Percentiles rank a stretch among this genome's conserved stretches.
Evolutionary conservation across 2,888 invertebrate genomes (phyloP).

Genomic region (Tuta absoluta): DNA sequence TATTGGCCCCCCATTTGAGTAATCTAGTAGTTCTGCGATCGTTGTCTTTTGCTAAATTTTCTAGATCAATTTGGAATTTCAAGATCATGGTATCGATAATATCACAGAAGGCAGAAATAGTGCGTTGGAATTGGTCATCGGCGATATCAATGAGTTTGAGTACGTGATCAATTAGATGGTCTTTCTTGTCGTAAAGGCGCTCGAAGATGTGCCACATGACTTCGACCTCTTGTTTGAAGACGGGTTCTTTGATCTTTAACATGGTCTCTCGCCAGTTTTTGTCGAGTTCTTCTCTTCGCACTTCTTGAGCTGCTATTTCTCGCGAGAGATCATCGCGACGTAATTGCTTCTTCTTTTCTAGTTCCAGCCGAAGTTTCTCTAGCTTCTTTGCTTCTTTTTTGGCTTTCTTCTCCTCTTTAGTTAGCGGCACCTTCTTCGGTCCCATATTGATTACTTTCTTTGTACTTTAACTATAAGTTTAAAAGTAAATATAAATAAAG

Average conservation of each 20-base stretch:
- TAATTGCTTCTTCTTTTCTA: constrained; percentile 50
- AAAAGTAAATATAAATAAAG: constrained; percentile 2
- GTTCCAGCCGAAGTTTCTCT: constrained; percentile 55
- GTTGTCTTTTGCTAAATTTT: constrained; percentile 58
- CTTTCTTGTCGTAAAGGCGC: constrained; percentile 80
- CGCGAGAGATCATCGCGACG: constrained; percentile 63
- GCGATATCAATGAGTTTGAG: constrained; percentile 81
- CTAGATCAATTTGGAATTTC: constrained; percentile 64
- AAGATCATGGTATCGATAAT: constrained; percentile 83
- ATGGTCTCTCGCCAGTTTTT: constrained; percentile 64
- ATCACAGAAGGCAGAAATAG: constrained; percentile 83
- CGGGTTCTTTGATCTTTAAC: constrained; percentile 69
- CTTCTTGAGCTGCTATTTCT: constrained; percentile 60
- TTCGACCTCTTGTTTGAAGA: constrained; percentile 65
- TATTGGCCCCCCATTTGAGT: constrained; percentile 55
- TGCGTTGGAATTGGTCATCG: constrained; percentile 83
- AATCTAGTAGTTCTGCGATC: constrained; percentile 50
- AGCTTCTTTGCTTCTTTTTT: constrained; percentile 62
- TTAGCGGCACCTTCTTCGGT: constrained; percentile 40
- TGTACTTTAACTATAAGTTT: constrained; percentile 22
- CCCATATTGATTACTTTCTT: constrained; percentile 45
- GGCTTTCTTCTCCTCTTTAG: constrained; percentile 66
- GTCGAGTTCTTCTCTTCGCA: constrained; percentile 56
- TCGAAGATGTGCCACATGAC: constrained; percentile 77
- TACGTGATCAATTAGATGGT: constrained; percentile 78